Evolutionary conservation across 2,113 vertebrate genomes (phyloP).

Genomic region (Bujurquina vittata): DNA sequence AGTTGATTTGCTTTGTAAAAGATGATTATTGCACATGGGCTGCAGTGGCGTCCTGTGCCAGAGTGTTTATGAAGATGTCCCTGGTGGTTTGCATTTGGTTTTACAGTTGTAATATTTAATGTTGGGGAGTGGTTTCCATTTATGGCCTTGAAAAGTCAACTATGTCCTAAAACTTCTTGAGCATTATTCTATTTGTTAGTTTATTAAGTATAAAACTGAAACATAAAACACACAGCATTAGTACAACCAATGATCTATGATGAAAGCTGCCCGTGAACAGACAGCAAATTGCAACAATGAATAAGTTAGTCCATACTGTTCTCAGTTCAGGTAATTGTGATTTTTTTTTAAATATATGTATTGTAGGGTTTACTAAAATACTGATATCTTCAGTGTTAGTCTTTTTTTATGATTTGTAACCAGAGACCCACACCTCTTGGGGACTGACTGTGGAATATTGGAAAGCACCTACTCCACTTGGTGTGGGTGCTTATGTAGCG

Average conservation of each 20-base stretch:
- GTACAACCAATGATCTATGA: too few relatives aligned
- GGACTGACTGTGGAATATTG: too few relatives aligned
- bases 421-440: too few relatives aligned
- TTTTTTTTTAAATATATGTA: background rate
- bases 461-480: background rate
- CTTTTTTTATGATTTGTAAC: too few relatives aligned
- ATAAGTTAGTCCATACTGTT: too few relatives aligned
- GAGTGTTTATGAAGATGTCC: slow-evolving; percentile 22
- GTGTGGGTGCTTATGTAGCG: background rate
- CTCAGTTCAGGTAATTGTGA: too few relatives aligned
- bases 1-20: slow-evolving; percentile 53
- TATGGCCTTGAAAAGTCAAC: too few relatives aligned
- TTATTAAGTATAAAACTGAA: background rate
- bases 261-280: background rate
- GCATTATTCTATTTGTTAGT: background rate
- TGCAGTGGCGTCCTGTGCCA: background rate
- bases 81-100: slow-evolving; percentile 38
- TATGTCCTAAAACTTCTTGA: fast-evolving
- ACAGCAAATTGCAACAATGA: background rate
- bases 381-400: background rate
- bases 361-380: background rate
- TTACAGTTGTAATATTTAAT: slow-evolving; percentile 14
- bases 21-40: background rate
- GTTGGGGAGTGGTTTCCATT: background rate
- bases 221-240: background rate